Conservation (phyloP, 1,140 invertebrate genomes). For the Octopus sinensis region DNA sequence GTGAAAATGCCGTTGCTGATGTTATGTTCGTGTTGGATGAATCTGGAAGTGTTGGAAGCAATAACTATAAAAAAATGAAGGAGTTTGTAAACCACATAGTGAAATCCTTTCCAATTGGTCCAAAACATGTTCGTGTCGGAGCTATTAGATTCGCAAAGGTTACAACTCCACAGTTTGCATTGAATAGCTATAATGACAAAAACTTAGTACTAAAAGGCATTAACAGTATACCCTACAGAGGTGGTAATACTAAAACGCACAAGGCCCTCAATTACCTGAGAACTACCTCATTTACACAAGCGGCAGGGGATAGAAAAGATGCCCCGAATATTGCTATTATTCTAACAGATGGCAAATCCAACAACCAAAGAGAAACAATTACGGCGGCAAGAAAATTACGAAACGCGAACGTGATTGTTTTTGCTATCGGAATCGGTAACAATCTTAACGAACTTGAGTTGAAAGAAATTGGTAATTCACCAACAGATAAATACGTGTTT, state of each 20-base stretch:
- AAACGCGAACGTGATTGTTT: neutral
- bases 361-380: neutral
- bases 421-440: neutral
- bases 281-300: neutral
- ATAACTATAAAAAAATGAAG: too few relatives aligned
- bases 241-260: neutral
- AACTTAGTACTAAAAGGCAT: too few relatives aligned
- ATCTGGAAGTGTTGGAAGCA: too few relatives aligned
- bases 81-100: too few relatives aligned
- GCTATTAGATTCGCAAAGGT: too few relatives aligned
- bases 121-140: too few relatives aligned
- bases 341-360: neutral
- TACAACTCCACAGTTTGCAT: too few relatives aligned
- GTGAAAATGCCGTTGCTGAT: too few relatives aligned
- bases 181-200: too few relatives aligned
- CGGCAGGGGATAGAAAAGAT: neutral
- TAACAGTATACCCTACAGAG: too few relatives aligned
- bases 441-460: neutral
- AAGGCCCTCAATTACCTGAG: neutral
- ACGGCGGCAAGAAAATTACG: neutral
- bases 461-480: neutral
- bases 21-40: too few relatives aligned
- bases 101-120: too few relatives aligned
- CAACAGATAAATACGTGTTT: neutral
- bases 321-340: neutral